These are phyloP conservation scores for Xestia xanthographa DNA, from an alignment of 2,888 invertebrate species.

Conservation along the genomic window DNA sequence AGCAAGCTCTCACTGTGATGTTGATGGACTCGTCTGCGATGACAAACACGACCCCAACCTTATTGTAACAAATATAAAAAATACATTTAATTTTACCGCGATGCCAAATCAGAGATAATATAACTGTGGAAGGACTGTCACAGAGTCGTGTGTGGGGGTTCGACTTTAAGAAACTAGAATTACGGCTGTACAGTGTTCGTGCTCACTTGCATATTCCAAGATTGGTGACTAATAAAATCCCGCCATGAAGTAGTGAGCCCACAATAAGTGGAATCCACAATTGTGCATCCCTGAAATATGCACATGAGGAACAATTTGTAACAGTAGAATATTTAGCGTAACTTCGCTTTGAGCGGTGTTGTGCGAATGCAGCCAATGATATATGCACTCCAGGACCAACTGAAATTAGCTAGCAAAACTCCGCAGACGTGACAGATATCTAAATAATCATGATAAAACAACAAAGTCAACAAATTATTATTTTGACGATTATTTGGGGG, in stretches of 20 bases:
- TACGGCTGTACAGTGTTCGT: too few species aligned
- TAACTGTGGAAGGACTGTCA: neutral
- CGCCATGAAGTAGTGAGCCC: neutral
- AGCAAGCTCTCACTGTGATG: neutral
- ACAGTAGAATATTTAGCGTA: neutral
- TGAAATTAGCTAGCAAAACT: neutral
- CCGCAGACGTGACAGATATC: neutral
- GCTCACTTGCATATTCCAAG: conserved; percentile 2
- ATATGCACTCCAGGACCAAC: neutral
- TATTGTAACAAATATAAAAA: neutral
- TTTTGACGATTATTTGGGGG: neutral
- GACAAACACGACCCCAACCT: neutral
- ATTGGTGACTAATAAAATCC: neutral
- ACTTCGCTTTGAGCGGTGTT: neutral
- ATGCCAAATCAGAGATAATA: neutral
- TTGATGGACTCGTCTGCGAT: neutral
- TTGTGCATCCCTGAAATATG: conserved; percentile 4
- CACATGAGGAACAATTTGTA: neutral
- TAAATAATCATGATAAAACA: neutral
- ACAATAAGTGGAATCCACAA: neutral
- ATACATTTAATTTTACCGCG: neutral
- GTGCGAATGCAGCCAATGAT: neutral
- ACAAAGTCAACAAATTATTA: neutral
- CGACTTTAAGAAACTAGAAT: neutral
- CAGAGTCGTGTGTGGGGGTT: neutral